phyloP scores from a whole-genome alignment of 2,113 vertebrate genomes.

The Spheniscus mendiculus region DNA sequence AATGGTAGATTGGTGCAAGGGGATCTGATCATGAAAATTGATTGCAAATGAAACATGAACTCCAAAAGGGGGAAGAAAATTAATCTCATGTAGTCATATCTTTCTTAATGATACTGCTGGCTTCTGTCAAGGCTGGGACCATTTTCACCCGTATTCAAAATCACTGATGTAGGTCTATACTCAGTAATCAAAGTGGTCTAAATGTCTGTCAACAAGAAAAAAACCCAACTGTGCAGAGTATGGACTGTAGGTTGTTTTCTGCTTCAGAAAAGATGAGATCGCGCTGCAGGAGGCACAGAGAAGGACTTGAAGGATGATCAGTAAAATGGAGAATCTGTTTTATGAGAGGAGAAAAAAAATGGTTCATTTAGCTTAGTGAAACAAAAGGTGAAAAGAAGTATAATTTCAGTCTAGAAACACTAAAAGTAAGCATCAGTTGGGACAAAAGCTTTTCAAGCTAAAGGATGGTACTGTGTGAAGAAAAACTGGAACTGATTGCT shows the following conservation, averaged over 20 bases:
- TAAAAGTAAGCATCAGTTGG: not conserved
- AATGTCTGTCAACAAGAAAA: not conserved
- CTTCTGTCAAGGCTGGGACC: not conserved
- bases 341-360: not conserved
- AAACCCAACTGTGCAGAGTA: rapidly evolving
- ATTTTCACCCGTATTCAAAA: not conserved
- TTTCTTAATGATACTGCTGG: not conserved
- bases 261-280: not conserved
- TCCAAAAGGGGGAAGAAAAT: not conserved
- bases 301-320: not conserved
- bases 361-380: not conserved
- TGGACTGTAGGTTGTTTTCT: not conserved
- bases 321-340: not conserved
- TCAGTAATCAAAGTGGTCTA: not conserved
- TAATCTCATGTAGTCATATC: not conserved
- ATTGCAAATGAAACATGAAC: not conserved
- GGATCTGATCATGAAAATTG: not conserved
- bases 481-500: not conserved
- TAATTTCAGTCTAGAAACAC: not conserved
- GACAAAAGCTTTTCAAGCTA: not conserved
- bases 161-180: not conserved
- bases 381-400: not conserved
- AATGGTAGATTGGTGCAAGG: not conserved
- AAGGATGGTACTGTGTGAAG: not conserved
- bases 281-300: not conserved